Percentiles rank a stretch among this genome's conserved stretches.
Evolutionary conservation across 1,140 invertebrate genomes (phyloP).

Genomic region (Homalodisca vitripennis): DNA sequence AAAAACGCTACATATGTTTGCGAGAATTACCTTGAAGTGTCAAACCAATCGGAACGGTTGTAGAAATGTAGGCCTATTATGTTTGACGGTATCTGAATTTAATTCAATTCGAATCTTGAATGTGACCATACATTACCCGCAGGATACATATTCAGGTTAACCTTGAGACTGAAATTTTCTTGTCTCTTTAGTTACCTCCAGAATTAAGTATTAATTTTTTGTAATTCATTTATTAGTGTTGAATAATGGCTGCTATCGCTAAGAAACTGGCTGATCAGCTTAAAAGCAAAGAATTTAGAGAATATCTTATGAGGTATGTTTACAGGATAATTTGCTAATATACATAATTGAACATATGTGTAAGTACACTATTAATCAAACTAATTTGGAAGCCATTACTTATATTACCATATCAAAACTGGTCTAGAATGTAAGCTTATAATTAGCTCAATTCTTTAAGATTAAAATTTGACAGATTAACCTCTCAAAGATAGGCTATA

Average conservation of each 20-base stretch:
- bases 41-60: too few species aligned
- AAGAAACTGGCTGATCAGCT: constrained; percentile 48
- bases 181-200: too few species aligned
- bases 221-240: too few species aligned
- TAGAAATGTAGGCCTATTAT: too few species aligned
- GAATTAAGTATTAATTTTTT: too few species aligned
- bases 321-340: not conserved
- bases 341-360: not conserved
- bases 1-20: too few species aligned
- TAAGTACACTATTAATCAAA: constrained; percentile 8
- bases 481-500: not conserved
- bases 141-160: too few species aligned
- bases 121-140: too few species aligned
- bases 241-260: constrained; percentile 46
- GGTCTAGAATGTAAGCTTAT: constrained; percentile 34
- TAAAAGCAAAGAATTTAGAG: constrained; percentile 55
- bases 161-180: too few species aligned
- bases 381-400: constrained; percentile 43
- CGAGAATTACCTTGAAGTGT: too few species aligned
- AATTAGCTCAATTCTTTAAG: not conserved
- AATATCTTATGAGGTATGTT: constrained; percentile 45
- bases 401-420: constrained; percentile 50
- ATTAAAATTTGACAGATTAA: not conserved
- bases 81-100: too few species aligned
- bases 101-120: too few species aligned